phyloP scores from a whole-genome alignment of 2,888 invertebrate species.

The Pocota personata region DNA sequence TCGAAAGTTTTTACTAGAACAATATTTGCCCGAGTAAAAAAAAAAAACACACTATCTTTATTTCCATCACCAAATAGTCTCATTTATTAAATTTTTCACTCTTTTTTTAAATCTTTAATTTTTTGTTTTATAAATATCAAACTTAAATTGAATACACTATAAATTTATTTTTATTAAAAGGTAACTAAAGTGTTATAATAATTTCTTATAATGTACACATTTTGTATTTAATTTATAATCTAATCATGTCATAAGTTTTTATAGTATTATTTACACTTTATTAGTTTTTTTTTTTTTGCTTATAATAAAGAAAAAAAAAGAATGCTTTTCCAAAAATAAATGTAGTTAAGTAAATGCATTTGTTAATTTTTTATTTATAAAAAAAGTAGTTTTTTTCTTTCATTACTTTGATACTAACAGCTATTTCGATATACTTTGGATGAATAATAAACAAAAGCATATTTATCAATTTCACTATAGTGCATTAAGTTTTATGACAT shows the following conservation, averaged over 20 bases:
- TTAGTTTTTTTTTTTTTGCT: neutral
- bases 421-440: slow-evolving; percentile 19
- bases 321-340: neutral
- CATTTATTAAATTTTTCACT: slow-evolving; percentile 44
- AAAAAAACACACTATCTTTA: neutral
- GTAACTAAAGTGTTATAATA: neutral
- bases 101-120: neutral
- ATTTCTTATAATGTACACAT: slow-evolving; percentile 1
- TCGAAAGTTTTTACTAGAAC: too few relatives aligned
- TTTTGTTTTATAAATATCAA: slow-evolving; percentile 35
- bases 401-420: neutral
- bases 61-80: neutral
- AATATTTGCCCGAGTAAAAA: neutral
- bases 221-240: neutral
- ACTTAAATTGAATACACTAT: slow-evolving; percentile 34
- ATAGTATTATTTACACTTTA: slow-evolving; percentile 10
- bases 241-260: neutral
- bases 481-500: slow-evolving; percentile 14
- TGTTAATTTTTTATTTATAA: neutral
- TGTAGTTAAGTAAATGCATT: slow-evolving; percentile 26
- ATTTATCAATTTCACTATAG: slow-evolving; percentile 23
- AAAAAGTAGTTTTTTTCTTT: neutral
- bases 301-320: neutral
- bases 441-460: neutral
- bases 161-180: neutral